These are phyloP conservation scores for Cacatua alba DNA, from an alignment of 2,113 vertebrate species.

Conservation along the genomic window DNA sequence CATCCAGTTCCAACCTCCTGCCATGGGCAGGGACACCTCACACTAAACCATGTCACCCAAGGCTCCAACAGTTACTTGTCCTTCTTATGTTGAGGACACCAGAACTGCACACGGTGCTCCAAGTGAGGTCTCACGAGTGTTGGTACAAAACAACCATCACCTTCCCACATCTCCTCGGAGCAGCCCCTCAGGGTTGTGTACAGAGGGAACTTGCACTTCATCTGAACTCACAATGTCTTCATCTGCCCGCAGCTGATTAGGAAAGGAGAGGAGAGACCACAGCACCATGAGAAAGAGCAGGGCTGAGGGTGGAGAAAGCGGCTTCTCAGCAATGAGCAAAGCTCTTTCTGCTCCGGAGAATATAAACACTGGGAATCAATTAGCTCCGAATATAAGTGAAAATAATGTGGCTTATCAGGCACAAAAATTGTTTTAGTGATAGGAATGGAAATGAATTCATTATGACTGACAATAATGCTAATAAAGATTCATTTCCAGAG, in stretches of 20 bases:
- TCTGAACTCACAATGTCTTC: not conserved
- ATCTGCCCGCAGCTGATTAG: not conserved
- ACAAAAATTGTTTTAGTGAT: constrained; percentile 45
- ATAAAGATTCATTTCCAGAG: constrained; percentile 32
- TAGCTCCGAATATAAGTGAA: constrained; percentile 46
- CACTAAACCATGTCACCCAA: not conserved
- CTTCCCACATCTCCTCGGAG: not conserved
- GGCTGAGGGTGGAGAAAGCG: not conserved
- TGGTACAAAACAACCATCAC: not conserved
- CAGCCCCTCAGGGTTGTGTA: not conserved
- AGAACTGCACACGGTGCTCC: not conserved
- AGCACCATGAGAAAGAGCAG: not conserved
- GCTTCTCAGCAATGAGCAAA: not conserved
- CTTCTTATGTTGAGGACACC: not conserved
- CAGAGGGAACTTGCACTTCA: not conserved
- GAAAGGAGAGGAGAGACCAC: not conserved
- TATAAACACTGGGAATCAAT: constrained; percentile 58
- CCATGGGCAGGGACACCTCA: not conserved
- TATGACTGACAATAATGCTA: not conserved
- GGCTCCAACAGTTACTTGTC: not conserved
- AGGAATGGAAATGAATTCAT: constrained; percentile 46
- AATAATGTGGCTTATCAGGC: constrained; percentile 51
- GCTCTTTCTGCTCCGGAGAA: not conserved
- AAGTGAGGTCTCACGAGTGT: not conserved
- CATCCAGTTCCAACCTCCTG: not conserved